Evolutionary conservation across 2,888 invertebrate species (phyloP), one percentile per base, ranked within the genome.

Genomic region (Drosophila differens): DNA sequence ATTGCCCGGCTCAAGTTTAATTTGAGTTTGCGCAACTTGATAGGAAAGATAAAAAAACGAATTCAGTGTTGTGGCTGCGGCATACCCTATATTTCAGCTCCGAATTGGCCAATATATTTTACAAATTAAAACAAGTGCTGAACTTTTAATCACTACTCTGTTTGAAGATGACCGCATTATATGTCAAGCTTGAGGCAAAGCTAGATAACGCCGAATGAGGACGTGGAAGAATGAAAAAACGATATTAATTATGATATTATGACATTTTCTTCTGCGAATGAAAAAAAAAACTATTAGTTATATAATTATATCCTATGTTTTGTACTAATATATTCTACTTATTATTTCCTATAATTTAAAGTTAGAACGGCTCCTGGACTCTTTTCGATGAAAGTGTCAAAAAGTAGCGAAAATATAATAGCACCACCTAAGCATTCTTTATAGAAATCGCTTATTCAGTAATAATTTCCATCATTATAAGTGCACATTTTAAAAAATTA

Each of bases 1-100:
- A 58, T 57, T 51, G 22, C 22, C 47, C 52, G 28, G 14, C 37
- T 47, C 39, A 54, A 53, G n/a, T 62, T 62, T 0, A 30, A 37
- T 35, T 22, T 32, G 35, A 16, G 22, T 25, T 41, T 25, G 22
- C 49, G 22, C 28, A 51, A 28, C 28, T 51, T 12, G 16, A 51
- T 51, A 51, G 19, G 5, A 51, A 51, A 47, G 16, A 47, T 22
- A 4, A 44, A 44, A 47, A 22, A 47, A 1, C 2, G 12, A n/a
- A n/a, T 44, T 6, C 12, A 12, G 12, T 2, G 16, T 47, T 25
- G 22, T 47, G 47, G 16, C 16, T 9, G 16, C 16, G 4, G 16
- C 1, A 25, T 47, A 47, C 22, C 22, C 22, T 25, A 3, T 25
- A 16, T 25, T 47, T 25, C 16, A 25, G 9, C 16, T 9, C 9